Base-by-base conservation (phyloP, 2,113 vertebrate genomes). In the Bufo bufo region DNA sequence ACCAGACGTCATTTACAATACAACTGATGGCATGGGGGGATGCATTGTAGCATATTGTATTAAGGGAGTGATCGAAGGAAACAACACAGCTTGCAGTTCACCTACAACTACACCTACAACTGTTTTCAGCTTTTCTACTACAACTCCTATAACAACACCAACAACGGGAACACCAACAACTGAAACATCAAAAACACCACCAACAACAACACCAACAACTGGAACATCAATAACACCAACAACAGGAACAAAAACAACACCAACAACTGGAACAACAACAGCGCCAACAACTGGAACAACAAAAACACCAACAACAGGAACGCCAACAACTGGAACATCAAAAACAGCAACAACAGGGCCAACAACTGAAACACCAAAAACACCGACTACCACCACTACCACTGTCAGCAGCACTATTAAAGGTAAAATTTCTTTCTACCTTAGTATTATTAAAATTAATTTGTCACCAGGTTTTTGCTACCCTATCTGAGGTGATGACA, bases 21-120 rank as follows among this genome's bases (percentile, higher is more conserved):
- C 94, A 0, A 94, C 95, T 0, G 96, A 96, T 4, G 94, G 94
- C 52, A 91, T 92, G 0, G 95, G 96, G 0, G 95, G 92, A 89
- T 96, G 96, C 83, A 52, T 96, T 65, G 84, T 52, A 0, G 95
- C 94, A 82, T 72, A 45, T 2, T 96, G 96, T 0, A 90, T 90
- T 0, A 93, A 95, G 0, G 92, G 94, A 3, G 93, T 91, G 9
- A 92, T 96, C 14, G 4, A 0, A 45, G 93, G 95, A 87, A 71
- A 66, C 4, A 78, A 91, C 58, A 69, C 58, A 12, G 11, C 13
- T 6, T 74, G 65, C 23, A 63, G 4, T 47, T 74, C 45, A 14
- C 11, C 49, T 63, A 65, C 54, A 83, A 75, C 69, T 52, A 4
- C 79, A 20, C 54, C 85, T n/a, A 80, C 61, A 3, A 86, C 75